A percentile compares a stretch with the other conserved stretches of the same genome.
These are phyloP conservation scores for Papilio dardanus DNA, from an alignment of 1,140 invertebrate genomes.

Conservation along the genomic window DNA sequence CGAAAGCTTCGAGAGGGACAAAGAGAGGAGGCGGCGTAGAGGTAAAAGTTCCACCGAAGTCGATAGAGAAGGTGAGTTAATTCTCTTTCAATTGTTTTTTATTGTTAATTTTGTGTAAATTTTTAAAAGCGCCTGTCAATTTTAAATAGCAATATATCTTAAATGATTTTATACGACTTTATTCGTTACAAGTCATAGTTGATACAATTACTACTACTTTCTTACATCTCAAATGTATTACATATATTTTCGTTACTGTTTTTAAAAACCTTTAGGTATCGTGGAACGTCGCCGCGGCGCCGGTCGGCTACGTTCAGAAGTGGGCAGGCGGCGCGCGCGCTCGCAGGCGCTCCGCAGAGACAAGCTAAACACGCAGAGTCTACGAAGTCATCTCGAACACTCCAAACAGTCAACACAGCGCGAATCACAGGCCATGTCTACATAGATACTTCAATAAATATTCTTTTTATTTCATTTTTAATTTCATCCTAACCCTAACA, in stretches of 20 bases:
- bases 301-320: conserved; percentile 43
- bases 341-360: conserved; percentile 58
- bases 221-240: neutral
- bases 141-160: conserved; percentile 4
- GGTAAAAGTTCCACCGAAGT: conserved; percentile 34
- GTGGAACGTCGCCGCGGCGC: conserved; percentile 43
- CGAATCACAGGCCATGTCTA: neutral
- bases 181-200: neutral
- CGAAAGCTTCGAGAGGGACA: conserved; percentile 38
- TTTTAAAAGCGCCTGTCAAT: neutral
- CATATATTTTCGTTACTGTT: neutral
- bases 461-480: conserved; percentile 6
- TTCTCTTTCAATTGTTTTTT: neutral
- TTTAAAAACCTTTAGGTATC: conserved; percentile 34
- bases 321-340: conserved; percentile 49
- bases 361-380: conserved; percentile 64
- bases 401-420: conserved; percentile 42
- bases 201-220: no score
- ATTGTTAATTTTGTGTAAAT: no score
- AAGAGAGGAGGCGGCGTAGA: conserved; percentile 34
- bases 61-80: conserved; percentile 11
- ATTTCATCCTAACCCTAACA: neutral
- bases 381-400: conserved; percentile 60
- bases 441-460: conserved; percentile 25
- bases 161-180: neutral